Evolutionary conservation across 2,888 invertebrate species (phyloP).

Genomic region (Liodrosophila aerea): DNA sequence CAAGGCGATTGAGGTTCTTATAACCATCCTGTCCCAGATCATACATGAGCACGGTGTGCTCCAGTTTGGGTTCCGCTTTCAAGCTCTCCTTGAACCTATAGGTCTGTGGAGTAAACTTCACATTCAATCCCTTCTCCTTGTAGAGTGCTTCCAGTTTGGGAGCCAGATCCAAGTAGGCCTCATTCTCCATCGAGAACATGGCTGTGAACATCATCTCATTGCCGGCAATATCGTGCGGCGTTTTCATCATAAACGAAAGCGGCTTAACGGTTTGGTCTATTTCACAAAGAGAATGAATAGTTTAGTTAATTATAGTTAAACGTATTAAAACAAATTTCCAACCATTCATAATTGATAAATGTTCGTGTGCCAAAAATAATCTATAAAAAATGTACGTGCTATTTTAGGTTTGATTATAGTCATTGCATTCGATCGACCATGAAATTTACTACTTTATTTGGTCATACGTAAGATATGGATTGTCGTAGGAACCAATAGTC

Average conservation of each 20-base stretch:
- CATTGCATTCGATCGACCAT: too few species aligned
- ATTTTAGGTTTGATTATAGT: too few species aligned
- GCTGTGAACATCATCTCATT: slow-evolving; percentile 55
- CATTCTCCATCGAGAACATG: slow-evolving; percentile 60
- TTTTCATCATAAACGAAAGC: slow-evolving; percentile 72
- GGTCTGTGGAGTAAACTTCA: slow-evolving; percentile 54
- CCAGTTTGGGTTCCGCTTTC: slow-evolving; percentile 43
- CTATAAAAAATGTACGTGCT: background rate
- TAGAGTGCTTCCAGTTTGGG: slow-evolving; percentile 70
- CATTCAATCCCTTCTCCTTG: slow-evolving; percentile 45
- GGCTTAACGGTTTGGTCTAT: slow-evolving; percentile 56
- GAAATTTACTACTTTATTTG: too few species aligned
- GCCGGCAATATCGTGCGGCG: slow-evolving; percentile 56
- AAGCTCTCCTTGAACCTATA: slow-evolving; percentile 43
- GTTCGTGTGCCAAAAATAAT: too few species aligned
- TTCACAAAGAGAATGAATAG: background rate
- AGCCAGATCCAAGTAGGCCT: slow-evolving; percentile 58
- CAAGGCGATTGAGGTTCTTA: slow-evolving; percentile 72
- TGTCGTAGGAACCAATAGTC: too few species aligned
- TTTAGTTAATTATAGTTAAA: background rate
- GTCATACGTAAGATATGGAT: slow-evolving; percentile 7
- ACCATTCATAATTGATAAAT: too few species aligned
- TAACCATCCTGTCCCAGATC: slow-evolving; percentile 73
- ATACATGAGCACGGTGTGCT: slow-evolving; percentile 68
- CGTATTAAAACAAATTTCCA: too few species aligned